Percentiles rank a stretch among this genome's conserved stretches.
These are phyloP conservation scores for Amblyjoppa proteus DNA, from an alignment of 2,888 invertebrate species.

Conservation along the genomic window DNA sequence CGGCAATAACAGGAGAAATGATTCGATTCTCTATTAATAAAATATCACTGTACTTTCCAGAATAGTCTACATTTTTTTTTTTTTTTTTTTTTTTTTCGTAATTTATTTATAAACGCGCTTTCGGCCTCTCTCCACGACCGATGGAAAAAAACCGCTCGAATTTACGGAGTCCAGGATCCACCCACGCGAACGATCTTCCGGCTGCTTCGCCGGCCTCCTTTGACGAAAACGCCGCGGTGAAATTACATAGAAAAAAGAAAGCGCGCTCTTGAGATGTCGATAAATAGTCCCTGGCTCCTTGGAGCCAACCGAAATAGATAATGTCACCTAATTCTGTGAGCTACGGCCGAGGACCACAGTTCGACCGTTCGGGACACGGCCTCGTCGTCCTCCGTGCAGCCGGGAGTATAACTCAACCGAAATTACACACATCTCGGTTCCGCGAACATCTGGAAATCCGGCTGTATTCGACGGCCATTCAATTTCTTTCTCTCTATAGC, in stretches of 20 bases:
- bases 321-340: conserved; percentile 72
- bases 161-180: conserved; percentile 53
- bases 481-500: neutral
- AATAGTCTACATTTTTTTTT: conserved; percentile 22
- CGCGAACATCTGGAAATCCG: conserved; percentile 2
- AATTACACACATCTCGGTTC: neutral
- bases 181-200: conserved; percentile 60
- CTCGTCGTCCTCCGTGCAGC: neutral
- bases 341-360: neutral
- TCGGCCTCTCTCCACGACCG: conserved; percentile 32
- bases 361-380: neutral
- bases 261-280: conserved; percentile 70
- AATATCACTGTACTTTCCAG: conserved; percentile 34
- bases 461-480: neutral
- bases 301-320: conserved; percentile 71
- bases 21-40: conserved; percentile 54
- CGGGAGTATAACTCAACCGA: neutral
- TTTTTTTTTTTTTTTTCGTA: conserved; percentile 34
- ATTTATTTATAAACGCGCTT: conserved; percentile 49
- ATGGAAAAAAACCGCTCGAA: conserved; percentile 51
- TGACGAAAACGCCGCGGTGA: conserved; percentile 53
- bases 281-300: conserved; percentile 62
- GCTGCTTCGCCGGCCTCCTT: conserved; percentile 16
- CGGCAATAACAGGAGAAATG: conserved; percentile 12
- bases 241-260: conserved; percentile 57